These are phyloP conservation scores for Grallaria varia DNA, from an alignment of 2,113 vertebrate genomes.

Conservation along the genomic window DNA sequence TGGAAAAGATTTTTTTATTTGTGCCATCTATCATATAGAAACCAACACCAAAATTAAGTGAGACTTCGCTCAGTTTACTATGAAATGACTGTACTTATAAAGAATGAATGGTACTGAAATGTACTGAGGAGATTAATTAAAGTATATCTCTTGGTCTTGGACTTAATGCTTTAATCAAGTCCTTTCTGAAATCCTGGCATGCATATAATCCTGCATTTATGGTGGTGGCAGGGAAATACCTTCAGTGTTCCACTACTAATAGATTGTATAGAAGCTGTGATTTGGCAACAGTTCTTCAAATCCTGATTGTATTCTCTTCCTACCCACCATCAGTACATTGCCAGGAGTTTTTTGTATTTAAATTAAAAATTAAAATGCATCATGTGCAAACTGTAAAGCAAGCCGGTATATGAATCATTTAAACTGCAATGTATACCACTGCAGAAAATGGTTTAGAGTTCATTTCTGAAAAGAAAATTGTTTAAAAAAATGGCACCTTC, in stretches of 20 bases:
- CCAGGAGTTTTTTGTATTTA: background rate
- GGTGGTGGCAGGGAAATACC: background rate
- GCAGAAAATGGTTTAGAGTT: background rate
- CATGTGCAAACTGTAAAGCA: background rate
- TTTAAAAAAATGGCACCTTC: background rate
- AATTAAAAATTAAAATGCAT: constrained; percentile 27
- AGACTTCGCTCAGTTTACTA: background rate
- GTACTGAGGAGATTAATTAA: background rate
- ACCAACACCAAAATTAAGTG: background rate
- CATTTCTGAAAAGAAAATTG: background rate
- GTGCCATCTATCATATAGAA: background rate
- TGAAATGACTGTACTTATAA: background rate
- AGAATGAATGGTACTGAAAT: background rate
- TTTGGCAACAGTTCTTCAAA: background rate
- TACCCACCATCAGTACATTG: background rate
- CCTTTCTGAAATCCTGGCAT: background rate
- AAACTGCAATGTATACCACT: background rate
- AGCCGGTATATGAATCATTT: background rate
- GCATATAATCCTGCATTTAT: background rate
- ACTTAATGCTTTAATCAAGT: background rate
- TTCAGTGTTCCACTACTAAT: background rate
- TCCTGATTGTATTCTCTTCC: background rate
- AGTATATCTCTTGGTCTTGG: background rate
- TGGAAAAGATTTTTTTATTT: background rate
- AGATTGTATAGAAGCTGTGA: background rate